phyloP scores from a whole-genome alignment of 2,888 invertebrate genomes.

The Dryococelus australis region DNA sequence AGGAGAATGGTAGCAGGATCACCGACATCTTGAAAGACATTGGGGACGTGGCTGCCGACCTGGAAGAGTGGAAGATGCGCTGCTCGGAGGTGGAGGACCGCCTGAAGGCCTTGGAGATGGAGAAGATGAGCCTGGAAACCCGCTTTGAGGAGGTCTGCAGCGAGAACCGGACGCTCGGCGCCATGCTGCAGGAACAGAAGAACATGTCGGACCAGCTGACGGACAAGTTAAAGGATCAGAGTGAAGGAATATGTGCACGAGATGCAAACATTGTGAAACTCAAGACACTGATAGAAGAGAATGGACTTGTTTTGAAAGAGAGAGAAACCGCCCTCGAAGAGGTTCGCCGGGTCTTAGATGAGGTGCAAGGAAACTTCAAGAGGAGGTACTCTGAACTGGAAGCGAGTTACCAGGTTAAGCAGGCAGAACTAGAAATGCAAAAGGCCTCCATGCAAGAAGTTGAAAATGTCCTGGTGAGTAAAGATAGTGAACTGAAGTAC shows the following conservation, averaged over 20 bases:
- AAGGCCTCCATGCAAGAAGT: not conserved
- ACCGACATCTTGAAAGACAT: slow-evolving; percentile 37
- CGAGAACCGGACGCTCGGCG: slow-evolving; percentile 33
- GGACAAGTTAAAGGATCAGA: slow-evolving; percentile 34
- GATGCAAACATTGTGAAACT: slow-evolving; percentile 32
- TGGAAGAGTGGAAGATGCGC: slow-evolving; percentile 42
- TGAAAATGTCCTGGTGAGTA: slow-evolving; percentile 24
- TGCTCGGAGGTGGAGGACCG: slow-evolving; percentile 39
- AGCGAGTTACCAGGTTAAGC: not conserved
- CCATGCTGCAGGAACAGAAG: slow-evolving; percentile 32
- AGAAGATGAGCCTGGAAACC: slow-evolving; percentile 35
- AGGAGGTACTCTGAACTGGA: slow-evolving; percentile 24
- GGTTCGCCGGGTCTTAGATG: not conserved
- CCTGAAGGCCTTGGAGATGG: slow-evolving; percentile 32
- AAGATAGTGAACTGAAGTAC: slow-evolving; percentile 34
- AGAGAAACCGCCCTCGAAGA: slow-evolving; percentile 34
- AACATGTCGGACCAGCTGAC: slow-evolving; percentile 27
- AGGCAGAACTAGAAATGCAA: not conserved
- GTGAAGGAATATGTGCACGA: slow-evolving; percentile 18
- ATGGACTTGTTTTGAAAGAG: slow-evolving; percentile 31
- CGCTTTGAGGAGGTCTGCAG: slow-evolving; percentile 34
- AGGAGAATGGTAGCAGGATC: slow-evolving; percentile 33
- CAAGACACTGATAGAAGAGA: slow-evolving; percentile 29
- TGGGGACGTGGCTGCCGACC: slow-evolving; percentile 35
- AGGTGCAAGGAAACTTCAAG: slow-evolving; percentile 29